Percentiles rank a stretch among this genome's conserved stretches.
Conservation (phyloP, 53 echinoderm and acorn worm genomes). For the Holothuria leucospilota region DNA sequence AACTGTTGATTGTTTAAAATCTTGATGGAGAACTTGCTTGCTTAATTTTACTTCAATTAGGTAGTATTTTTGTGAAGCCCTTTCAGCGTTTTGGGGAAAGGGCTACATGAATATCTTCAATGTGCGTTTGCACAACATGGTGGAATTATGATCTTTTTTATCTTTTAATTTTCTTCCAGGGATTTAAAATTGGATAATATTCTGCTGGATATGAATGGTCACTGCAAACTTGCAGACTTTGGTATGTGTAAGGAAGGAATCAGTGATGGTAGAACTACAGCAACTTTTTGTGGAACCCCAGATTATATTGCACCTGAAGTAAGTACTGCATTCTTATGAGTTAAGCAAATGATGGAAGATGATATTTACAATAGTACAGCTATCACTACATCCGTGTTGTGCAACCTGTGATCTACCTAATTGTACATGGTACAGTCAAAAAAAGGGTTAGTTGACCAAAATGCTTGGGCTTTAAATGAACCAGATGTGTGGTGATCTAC, state of each 20-base stretch:
- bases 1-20: too few relatives aligned
- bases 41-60: too few relatives aligned
- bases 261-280: constrained; percentile 86
- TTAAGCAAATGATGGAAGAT: neutral
- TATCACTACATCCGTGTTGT: too few relatives aligned
- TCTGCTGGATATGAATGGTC: constrained; percentile 96
- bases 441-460: too few relatives aligned
- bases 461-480: too few relatives aligned
- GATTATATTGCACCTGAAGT: constrained; percentile 99
- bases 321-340: neutral
- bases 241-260: constrained; percentile 99
- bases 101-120: neutral
- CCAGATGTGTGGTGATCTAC: too few relatives aligned
- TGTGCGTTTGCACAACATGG: neutral
- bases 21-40: too few relatives aligned
- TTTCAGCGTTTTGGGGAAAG: too few relatives aligned
- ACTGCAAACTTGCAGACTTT: constrained; percentile 99
- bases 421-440: too few relatives aligned
- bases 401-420: too few relatives aligned
- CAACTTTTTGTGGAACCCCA: constrained; percentile 96
- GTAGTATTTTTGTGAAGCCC: too few relatives aligned
- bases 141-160: neutral
- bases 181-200: constrained; percentile 99
- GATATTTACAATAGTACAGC: too few relatives aligned
- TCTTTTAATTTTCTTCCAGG: constrained; percentile 45